These are phyloP conservation scores for Enteromius trimaculatus DNA, from an alignment of 2,797 vertebrate species.

Conservation along the genomic window DNA sequence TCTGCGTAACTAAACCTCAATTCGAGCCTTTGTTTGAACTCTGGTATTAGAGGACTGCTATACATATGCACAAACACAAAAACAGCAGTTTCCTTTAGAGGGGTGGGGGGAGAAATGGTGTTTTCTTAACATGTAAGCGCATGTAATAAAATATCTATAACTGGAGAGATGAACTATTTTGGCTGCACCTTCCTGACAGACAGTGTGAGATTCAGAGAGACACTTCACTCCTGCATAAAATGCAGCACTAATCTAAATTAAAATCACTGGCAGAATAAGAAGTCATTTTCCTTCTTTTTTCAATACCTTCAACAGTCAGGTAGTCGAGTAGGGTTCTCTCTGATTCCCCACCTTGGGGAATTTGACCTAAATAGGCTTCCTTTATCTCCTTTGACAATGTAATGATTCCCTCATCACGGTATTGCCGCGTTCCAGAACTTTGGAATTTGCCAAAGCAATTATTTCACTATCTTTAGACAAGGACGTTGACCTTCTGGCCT, in stretches of 20 bases:
- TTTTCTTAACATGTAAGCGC: slow-evolving; percentile 30
- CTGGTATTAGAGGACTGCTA: slow-evolving; percentile 2
- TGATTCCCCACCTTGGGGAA: slow-evolving; percentile 53
- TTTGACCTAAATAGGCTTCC: slow-evolving; percentile 62
- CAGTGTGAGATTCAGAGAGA: slow-evolving; percentile 37
- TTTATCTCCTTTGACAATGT: slow-evolving; percentile 65
- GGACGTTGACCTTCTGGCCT: slow-evolving; percentile 33
- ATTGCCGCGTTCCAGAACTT: slow-evolving; percentile 37
- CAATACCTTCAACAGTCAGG: slow-evolving; percentile 47
- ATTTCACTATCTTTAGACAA: slow-evolving; percentile 43
- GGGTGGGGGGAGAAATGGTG: no score
- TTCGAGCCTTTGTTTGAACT: slow-evolving; percentile 11
- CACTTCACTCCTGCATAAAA: slow-evolving; percentile 47
- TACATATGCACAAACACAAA: not conserved
- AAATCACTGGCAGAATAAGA: slow-evolving; percentile 70
- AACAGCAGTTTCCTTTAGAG: slow-evolving; percentile 31
- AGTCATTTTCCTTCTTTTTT: slow-evolving; percentile 5
- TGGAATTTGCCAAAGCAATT: slow-evolving; percentile 52
- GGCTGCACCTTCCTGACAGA: slow-evolving; percentile 8
- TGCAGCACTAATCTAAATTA: slow-evolving; percentile 73
- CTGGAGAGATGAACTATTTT: slow-evolving; percentile 25
- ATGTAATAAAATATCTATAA: slow-evolving; percentile 35
- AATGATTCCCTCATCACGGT: slow-evolving; percentile 63
- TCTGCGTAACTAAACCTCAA: not conserved
- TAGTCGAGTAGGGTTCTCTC: slow-evolving; percentile 34